Evolutionary conservation across 2,113 vertebrate species (phyloP), one percentile per base, ranked within the genome.

Genomic region (Indicator maculatus): DNA sequence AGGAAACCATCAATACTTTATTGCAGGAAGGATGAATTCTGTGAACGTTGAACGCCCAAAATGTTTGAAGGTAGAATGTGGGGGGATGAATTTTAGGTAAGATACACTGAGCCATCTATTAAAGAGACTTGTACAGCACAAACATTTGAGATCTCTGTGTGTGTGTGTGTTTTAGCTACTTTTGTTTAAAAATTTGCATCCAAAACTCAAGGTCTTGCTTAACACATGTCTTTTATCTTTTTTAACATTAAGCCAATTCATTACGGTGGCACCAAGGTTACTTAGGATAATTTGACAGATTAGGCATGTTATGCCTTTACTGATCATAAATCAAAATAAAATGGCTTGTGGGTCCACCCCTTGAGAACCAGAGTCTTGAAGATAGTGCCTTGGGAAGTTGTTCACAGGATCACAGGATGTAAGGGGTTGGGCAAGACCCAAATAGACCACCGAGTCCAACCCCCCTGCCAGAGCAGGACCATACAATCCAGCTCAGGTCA

Each of bases 1-100:
- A 90, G n/a, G n/a, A 94, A 92, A 47, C 10, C 14, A 45, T 88
- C 56, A 80, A 18, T 63, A 18, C 5, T 83, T 88, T 88, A 65
- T 69, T 47, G 31, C 45, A 83, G 64, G 36, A 86, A 66, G 14
- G 20, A 77, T 63, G 56, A 63, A 66, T 63, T 69, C 44, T 88
- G 19, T 65, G 39, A 69, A 60, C 63, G 26, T 9, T 82, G 27
- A 8, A 73, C 77, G 9, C 18, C 31, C 44, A 27, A 30, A 6
- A 3, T 30, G 72, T 88, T 80, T 79, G 64, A 86, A 86, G 52
- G 18, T 16, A 44, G n/a, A 14, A n/a, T 15, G 41, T 27, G n/a
- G 0, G 1, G 1, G 26, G 41, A 74, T 3, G 36, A 80, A 66
- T 70, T 45, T 56, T 58, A 61, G 28, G 21, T 2, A 1, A 85